Conservation (phyloP, 23 tunicate species). For the Ciona savignyi region DNA sequence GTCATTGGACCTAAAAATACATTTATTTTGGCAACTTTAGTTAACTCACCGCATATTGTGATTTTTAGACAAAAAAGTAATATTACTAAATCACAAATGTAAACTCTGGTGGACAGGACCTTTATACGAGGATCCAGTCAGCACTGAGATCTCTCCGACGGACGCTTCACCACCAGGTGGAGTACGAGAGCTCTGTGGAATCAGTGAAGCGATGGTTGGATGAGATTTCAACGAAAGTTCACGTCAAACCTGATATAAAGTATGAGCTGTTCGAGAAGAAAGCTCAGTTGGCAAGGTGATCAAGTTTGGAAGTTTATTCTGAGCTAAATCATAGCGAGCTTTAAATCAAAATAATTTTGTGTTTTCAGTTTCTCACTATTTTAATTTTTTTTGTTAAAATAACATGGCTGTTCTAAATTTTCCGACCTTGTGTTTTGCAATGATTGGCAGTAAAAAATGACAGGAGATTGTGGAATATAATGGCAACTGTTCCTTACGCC, state of each 20-base stretch:
- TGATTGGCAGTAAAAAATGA: too few relatives aligned
- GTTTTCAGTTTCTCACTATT: too few relatives aligned
- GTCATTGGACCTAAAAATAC: too few relatives aligned
- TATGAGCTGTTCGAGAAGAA: conserved; percentile 87
- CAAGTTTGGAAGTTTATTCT: not conserved
- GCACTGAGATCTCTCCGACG: conserved; percentile 31
- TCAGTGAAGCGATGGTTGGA: conserved; percentile 46
- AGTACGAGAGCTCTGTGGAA: conserved; percentile 24
- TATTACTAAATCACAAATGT: too few relatives aligned
- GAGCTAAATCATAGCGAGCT: not conserved
- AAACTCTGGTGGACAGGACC: too few relatives aligned
- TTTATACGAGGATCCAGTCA: conserved; percentile 50
- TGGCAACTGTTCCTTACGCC: too few relatives aligned
- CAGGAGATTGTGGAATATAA: too few relatives aligned
- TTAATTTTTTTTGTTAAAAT: conserved; percentile 3
- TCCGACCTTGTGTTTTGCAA: too few relatives aligned
- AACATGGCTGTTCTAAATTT: too few relatives aligned
- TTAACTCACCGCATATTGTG: too few relatives aligned
- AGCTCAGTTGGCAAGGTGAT: conserved; percentile 81
- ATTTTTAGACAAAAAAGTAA: too few relatives aligned
- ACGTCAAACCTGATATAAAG: conserved; percentile 51
- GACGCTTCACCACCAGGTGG: conserved; percentile 40
- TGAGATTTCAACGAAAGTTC: conserved; percentile 39
- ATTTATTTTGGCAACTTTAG: too few relatives aligned
- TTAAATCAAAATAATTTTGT: not conserved